Evolutionary conservation across 1,140 invertebrate genomes (phyloP).

Genomic region (Megathymus violae): DNA sequence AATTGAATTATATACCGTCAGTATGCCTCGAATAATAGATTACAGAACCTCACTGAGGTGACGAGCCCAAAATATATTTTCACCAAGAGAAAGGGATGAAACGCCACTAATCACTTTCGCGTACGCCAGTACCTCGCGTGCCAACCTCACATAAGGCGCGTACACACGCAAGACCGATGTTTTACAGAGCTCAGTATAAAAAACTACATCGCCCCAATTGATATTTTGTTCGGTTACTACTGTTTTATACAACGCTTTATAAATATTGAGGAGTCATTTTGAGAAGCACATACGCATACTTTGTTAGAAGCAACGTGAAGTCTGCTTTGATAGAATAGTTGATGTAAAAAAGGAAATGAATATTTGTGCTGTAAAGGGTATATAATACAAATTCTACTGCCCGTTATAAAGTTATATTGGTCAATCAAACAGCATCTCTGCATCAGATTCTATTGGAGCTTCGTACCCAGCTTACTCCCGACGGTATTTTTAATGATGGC

Average conservation of each 20-base stretch:
- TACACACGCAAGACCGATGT: slow-evolving; percentile 69
- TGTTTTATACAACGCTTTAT: slow-evolving; percentile 50
- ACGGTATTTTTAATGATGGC: too few relatives aligned
- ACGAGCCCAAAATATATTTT: slow-evolving; percentile 21
- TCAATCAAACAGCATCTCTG: too few relatives aligned
- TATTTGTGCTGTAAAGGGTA: too few relatives aligned
- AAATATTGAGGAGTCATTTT: slow-evolving; percentile 23
- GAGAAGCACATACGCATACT: neutral
- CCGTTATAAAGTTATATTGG: too few relatives aligned
- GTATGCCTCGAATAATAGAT: too few relatives aligned
- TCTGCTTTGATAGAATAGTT: too few relatives aligned
- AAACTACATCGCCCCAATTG: slow-evolving; percentile 73
- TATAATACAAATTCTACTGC: too few relatives aligned
- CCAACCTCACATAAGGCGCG: slow-evolving; percentile 59
- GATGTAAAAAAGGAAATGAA: too few relatives aligned
- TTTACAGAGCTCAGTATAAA: slow-evolving; percentile 68
- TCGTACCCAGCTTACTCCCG: too few relatives aligned
- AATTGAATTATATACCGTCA: too few relatives aligned
- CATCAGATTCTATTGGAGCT: too few relatives aligned
- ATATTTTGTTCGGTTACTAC: slow-evolving; percentile 70
- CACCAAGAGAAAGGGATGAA: slow-evolving; percentile 36
- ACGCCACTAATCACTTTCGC: slow-evolving; percentile 55
- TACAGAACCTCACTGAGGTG: too few relatives aligned
- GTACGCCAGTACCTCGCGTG: slow-evolving; percentile 62
- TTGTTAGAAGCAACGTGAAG: neutral